A percentile compares a stretch with the other conserved stretches of the same genome.
Conservation (phyloP, 2,797 vertebrate genomes). For the Xenops minutus region DNA sequence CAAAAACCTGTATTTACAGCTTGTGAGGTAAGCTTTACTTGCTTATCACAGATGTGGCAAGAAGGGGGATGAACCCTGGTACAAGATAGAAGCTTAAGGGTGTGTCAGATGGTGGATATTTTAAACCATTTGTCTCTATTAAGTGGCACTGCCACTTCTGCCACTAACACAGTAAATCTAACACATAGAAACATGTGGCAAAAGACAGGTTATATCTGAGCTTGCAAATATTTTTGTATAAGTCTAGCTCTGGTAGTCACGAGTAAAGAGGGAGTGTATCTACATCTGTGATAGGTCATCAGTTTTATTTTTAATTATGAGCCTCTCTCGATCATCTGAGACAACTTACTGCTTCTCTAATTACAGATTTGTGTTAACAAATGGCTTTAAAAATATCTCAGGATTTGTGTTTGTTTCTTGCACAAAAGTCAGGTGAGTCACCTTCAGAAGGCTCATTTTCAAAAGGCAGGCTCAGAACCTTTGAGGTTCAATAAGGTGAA, state of each 20-base stretch:
- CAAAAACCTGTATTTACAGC: background rate
- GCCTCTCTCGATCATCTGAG: background rate
- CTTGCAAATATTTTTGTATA: background rate
- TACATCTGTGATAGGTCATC: background rate
- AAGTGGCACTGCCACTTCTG: background rate
- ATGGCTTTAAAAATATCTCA: background rate
- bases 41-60: background rate
- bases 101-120: background rate
- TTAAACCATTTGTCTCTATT: background rate
- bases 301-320: background rate
- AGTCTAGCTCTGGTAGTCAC: background rate
- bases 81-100: background rate
- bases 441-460: background rate
- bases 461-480: background rate
- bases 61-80: background rate
- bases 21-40: background rate
- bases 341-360: background rate
- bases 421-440: background rate
- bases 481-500: background rate
- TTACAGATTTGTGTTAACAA: background rate
- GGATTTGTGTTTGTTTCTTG: background rate
- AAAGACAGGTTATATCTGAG: background rate
- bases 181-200: background rate
- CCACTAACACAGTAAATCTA: background rate
- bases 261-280: background rate